These are phyloP conservation scores for Lasioglossum calceatum DNA, from an alignment of 2,888 invertebrate genomes.

Conservation along the genomic window DNA sequence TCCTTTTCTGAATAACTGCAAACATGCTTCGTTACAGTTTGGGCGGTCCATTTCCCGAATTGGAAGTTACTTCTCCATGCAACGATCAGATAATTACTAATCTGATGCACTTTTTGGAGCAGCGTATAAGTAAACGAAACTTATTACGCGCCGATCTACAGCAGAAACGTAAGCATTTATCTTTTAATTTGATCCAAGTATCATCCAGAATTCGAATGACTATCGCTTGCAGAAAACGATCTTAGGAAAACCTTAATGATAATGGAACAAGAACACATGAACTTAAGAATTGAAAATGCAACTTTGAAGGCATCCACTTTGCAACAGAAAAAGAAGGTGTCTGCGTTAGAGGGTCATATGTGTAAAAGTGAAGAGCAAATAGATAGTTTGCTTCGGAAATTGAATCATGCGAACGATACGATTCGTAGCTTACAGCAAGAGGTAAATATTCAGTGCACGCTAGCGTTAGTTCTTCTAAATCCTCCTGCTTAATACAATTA, in stretches of 20 bases:
- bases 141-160: conserved; percentile 88
- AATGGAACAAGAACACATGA: conserved; percentile 89
- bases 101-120: conserved; percentile 89
- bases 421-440: conserved; percentile 87
- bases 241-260: conserved; percentile 88
- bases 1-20: neutral
- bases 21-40: conserved; percentile 84
- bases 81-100: conserved; percentile 88
- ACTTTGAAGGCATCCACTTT: conserved; percentile 88
- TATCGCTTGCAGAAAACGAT: conserved; percentile 76
- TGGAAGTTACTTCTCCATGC: conserved; percentile 89
- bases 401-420: conserved; percentile 88
- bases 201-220: neutral
- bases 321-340: conserved; percentile 88
- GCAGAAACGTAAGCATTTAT: conserved; percentile 85
- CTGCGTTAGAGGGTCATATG: conserved; percentile 88
- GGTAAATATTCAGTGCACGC: conserved; percentile 64
- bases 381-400: conserved; percentile 87
- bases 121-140: conserved; percentile 88
- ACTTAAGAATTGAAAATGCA: conserved; percentile 88
- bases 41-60: conserved; percentile 91
- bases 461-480: neutral
- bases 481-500: conserved; percentile 16
- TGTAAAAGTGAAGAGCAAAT: conserved; percentile 88
- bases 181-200: neutral